Base-by-base conservation (phyloP, 2,888 invertebrate species). In the Linyphia triangularis region DNA sequence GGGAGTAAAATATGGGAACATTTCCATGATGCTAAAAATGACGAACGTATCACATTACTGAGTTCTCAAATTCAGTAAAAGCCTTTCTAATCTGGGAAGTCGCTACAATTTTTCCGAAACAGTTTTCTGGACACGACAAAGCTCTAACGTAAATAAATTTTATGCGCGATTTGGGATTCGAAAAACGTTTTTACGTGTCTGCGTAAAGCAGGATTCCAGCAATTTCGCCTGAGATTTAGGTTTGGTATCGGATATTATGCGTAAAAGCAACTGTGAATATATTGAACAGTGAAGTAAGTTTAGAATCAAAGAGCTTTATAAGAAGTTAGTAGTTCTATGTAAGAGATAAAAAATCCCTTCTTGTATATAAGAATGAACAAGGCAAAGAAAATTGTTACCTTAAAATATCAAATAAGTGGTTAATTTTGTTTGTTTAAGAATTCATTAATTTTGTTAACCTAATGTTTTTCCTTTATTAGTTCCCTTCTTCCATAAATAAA, bases 91-190 rank as follows among this genome's bases (percentile, higher is more conserved):
- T 67, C 67, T 6, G 5, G 19, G 43, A 37, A 40, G 43, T 10
- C 22, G 37, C 33, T 26, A 40, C 28, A 33, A 79, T 28, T 79
- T 78, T 79, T 65, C 65, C 24, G 51, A 33, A 67, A 26, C 40
- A 16, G 63, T 10, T 30, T 33, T n/a, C 70, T 24, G 57, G 30
- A 72, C 72, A 72, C 28, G 72, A 43, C 82, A 82, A 82, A 72
- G 82, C 82, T 61, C 70, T 72, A 72, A n/a, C 28, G 82, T 26
- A 82, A 82, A 82, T 72, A 61, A 70, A 70, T 70, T 82, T 82
- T 82, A 72, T 72, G 82, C 70, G n/a, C 61, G 43, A 63, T 40
- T 30, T 61, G 22, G 72, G 61, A 72, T 72, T 72, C 57, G 24
- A 6, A 19, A 37, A 40, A 19, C 24, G 59, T 59, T 70, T 81